Percentiles rank a stretch among this genome's conserved stretches.
phyloP scores from a whole-genome alignment of 1,140 invertebrate species.

The Drosophila arizonae region DNA sequence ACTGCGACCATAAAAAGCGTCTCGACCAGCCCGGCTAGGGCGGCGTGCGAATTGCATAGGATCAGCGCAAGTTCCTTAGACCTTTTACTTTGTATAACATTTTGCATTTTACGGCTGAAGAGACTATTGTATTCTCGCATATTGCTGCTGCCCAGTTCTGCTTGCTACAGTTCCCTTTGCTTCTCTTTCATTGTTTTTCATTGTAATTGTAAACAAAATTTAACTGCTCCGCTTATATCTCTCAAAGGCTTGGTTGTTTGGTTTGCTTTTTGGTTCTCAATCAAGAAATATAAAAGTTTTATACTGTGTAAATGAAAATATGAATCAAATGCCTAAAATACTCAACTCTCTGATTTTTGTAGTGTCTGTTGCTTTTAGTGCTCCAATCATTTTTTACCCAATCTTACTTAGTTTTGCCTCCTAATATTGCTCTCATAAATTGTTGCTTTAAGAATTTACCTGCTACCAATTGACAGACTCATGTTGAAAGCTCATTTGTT shows the following conservation, averaged over 20 bases:
- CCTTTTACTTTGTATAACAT: constrained; percentile 72
- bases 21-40: constrained; percentile 35
- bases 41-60: constrained; percentile 22
- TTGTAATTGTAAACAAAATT: constrained; percentile 50
- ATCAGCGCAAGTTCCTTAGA: constrained; percentile 17
- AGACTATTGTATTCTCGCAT: constrained; percentile 24
- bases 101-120: constrained; percentile 65
- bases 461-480: constrained; percentile 72
- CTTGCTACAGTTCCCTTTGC: background rate
- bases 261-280: no score
- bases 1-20: constrained; percentile 69
- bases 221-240: constrained; percentile 29
- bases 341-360: no score
- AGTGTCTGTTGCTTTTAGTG: no score
- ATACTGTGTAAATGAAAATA: no score
- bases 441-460: constrained; percentile 47
- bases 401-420: background rate
- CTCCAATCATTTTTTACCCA: background rate
- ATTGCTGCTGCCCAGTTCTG: background rate
- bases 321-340: no score
- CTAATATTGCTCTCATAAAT: background rate
- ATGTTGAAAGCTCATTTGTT: constrained; percentile 77
- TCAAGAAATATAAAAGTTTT: no score
- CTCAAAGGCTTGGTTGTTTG: background rate
- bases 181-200: constrained; percentile 21